Evolutionary conservation across 2,113 vertebrate species (phyloP), one percentile per base, ranked within the genome.

Genomic region (Cyphomyrus discorhynchus): DNA sequence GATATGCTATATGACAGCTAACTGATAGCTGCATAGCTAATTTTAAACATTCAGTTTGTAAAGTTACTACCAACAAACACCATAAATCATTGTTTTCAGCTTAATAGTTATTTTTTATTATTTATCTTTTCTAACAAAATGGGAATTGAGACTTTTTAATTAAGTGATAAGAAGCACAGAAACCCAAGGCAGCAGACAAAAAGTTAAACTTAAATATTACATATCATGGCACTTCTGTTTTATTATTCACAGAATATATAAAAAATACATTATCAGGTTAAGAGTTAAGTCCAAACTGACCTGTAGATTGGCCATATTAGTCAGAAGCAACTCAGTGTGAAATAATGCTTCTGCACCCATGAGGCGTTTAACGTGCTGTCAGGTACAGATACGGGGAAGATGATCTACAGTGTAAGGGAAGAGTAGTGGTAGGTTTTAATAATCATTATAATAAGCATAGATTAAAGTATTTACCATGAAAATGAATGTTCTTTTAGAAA

Each of bases 371-470:
- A 45, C 8, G 5, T 82, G 15, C 21, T n/a, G 7, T 24, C 21
- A 47, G 82, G 21, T 47, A 27, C 2, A 13, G 45, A 84, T 13
- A 11, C 3, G 0, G 31, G 7, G 45, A 3, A 4, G 3, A 89
- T 50, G 86, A 50, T 84, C 91, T 91, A 11, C 88, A 91, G 47
- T 89, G 91, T 88, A 95, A 94, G 93, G 95, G 95, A 88, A 87
- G 86, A 90, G 91, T 19, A 58, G 89, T 53, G 27, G 47, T 87
- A 82, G 91, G 92, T 90, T 94, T 92, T 93, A 94, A 94, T 95
- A 94, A 95, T 95, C 95, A 95, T 95, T 96, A 96, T 95, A 96
- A 96, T 96, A 96, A 95, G 95, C 92, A 7, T 93, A 94, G 94
- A 95, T 96, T 95, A 95, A 94, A 93, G 92, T 92, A 91, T 91